phyloP scores from a whole-genome alignment of 2,888 invertebrate genomes.

The Conus canariensis region DNA sequence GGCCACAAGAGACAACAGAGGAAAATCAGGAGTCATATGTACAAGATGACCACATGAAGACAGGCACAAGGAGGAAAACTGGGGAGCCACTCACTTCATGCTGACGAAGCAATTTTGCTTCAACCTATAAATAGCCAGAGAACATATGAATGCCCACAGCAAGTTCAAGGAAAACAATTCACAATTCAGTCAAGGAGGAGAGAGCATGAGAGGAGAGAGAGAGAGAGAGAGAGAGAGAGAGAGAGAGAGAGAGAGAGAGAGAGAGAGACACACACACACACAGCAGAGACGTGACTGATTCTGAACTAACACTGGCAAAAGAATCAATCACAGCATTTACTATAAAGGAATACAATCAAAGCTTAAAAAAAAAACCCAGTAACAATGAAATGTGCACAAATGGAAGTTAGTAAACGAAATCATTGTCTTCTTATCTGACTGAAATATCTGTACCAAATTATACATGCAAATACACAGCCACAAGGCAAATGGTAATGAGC shows the following conservation, averaged over 20 bases:
- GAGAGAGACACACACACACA: background rate
- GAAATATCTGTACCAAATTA: too few species aligned
- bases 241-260: background rate
- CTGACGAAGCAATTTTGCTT: constrained; percentile 52
- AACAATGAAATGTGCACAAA: too few species aligned
- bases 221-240: background rate
- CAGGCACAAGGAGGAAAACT: background rate
- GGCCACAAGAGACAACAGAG: too few species aligned
- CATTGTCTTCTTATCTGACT: too few species aligned
- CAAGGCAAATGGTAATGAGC: too few species aligned
- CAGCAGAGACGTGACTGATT: background rate
- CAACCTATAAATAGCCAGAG: constrained; percentile 43
- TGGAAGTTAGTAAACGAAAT: too few species aligned
- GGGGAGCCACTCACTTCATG: constrained; percentile 48
- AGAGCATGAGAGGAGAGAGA: background rate
- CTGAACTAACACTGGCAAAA: background rate
- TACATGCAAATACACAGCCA: too few species aligned
- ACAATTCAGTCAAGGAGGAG: background rate
- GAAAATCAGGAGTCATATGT: too few species aligned
- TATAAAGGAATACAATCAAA: too few species aligned
- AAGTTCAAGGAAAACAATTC: background rate
- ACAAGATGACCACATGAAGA: background rate
- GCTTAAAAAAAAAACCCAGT: too few species aligned
- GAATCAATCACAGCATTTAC: too few species aligned
- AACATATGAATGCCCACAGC: background rate